phyloP scores from a whole-genome alignment of 2,797 vertebrate genomes.

The Typhlichthys eigenmanni region DNA sequence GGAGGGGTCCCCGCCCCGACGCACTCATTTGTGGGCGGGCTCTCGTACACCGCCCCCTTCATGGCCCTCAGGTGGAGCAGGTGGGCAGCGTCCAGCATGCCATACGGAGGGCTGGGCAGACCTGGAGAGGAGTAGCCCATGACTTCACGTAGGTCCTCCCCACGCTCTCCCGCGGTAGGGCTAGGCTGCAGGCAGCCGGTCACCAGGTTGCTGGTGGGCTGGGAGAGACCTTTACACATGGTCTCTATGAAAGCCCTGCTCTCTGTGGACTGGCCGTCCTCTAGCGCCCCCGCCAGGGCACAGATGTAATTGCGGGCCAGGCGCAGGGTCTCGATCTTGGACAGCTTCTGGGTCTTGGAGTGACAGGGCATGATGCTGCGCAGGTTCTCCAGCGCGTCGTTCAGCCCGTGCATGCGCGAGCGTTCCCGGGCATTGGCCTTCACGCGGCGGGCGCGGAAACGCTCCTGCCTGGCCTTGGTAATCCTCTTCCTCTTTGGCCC shows the following conservation, averaged over 20 bases:
- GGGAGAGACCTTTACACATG: slow-evolving; percentile 93
- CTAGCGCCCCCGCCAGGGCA: slow-evolving; percentile 92
- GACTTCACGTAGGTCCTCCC: slow-evolving; percentile 82
- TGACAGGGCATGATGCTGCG: slow-evolving; percentile 95
- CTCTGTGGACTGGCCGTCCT: slow-evolving; percentile 85
- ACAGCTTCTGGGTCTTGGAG: slow-evolving; percentile 96
- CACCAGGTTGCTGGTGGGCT: slow-evolving; percentile 94
- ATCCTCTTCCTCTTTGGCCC: slow-evolving; percentile 97
- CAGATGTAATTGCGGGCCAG: slow-evolving; percentile 97
- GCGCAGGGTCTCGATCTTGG: slow-evolving; percentile 94
- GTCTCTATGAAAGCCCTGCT: slow-evolving; percentile 91
- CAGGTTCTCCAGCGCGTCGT: slow-evolving; percentile 92
- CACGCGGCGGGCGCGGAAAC: slow-evolving; percentile 87
- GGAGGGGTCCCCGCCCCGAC: slow-evolving; percentile 82
- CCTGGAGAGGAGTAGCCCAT: slow-evolving; percentile 86
- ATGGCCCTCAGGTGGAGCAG: slow-evolving; percentile 88
- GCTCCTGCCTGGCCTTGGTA: slow-evolving; percentile 91
- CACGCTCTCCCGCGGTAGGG: slow-evolving; percentile 74
- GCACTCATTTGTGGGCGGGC: slow-evolving; percentile 79
- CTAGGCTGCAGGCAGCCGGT: slow-evolving; percentile 91
- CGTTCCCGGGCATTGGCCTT: slow-evolving; percentile 95
- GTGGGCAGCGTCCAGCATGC: slow-evolving; percentile 87
- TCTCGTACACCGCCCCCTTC: slow-evolving; percentile 83
- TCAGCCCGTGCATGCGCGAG: slow-evolving; percentile 92
- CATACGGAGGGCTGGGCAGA: slow-evolving; percentile 92